These are phyloP conservation scores for Pollenia angustigena DNA, from an alignment of 2,888 invertebrate genomes.

Conservation along the genomic window DNA sequence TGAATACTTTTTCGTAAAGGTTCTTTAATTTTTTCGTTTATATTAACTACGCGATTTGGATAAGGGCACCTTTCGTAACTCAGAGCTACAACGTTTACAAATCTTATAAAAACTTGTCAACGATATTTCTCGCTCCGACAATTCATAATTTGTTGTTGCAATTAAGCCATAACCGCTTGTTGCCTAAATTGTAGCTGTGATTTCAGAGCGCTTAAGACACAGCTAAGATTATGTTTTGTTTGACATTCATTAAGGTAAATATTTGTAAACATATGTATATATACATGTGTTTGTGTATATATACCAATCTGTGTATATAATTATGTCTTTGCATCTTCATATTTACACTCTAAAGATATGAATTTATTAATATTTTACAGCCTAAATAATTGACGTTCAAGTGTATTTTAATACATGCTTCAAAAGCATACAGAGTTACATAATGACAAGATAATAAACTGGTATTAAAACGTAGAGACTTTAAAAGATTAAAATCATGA, in stretches of 20 bases:
- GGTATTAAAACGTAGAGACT: neutral
- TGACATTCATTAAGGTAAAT: neutral
- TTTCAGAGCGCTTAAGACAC: neutral
- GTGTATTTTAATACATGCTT: conserved; percentile 22
- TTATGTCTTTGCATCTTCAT: no score
- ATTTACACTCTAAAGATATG: neutral
- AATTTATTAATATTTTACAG: conserved; percentile 38
- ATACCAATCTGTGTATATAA: no score
- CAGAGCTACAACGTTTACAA: no score
- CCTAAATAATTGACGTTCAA: conserved; percentile 22
- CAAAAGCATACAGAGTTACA: conserved; percentile 18
- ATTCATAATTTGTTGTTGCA: no score
- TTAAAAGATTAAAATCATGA: neutral
- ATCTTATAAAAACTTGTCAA: no score
- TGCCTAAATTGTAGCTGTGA: neutral
- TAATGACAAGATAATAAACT: conserved; percentile 13
- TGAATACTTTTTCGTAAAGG: no score
- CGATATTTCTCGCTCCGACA: no score
- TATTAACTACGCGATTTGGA: no score
- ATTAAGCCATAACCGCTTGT: neutral
- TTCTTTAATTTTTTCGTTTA: no score
- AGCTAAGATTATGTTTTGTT: neutral
- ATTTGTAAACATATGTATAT: neutral
- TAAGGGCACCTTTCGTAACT: no score
- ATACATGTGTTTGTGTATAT: neutral